Evolutionary conservation across 92 coral and sea anemone species (phyloP), one percentile per base, ranked within the genome.

Genomic region (Phenganax stokvisi): DNA sequence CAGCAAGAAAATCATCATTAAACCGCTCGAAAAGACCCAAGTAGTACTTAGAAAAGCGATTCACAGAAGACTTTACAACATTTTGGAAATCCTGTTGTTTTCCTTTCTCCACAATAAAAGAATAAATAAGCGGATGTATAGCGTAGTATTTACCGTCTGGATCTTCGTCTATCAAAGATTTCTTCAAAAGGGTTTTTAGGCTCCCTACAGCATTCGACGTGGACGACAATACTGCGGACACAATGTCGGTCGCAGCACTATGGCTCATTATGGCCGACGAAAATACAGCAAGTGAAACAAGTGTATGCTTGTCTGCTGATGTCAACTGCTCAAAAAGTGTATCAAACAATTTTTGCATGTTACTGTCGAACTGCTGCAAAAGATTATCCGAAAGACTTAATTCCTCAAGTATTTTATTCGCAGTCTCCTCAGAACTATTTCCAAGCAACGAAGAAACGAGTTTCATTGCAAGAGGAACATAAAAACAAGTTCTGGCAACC

Each of bases 401-500:
- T 63, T 71, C 78, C 3, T 62, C 61, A 7, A 75, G 80, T 58
- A 56, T 55, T 57, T 29, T n/a, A 30, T 51, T 56, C 47, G 80
- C 51, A 6, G 12, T 27, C 0, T 55, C 65, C 9, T 56, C 65
- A 75, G 60, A 58, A 4, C 30, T 44, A 25, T 17, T 25, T 44
- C 31, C 28, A 56, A 85, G 59, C 0, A 65, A 54, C 10, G 81
- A 80, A 51, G 85, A 80, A 16, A 85, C 2, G 10, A 85, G n/a
- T 55, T 51, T 73, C 13, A 85, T 85, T n/a, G 88, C 88, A 2
- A 85, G 29, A 16, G 88, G 85, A 47, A 80, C 88, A 55, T 72
- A 51, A 2, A 74, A 84, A n/a, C 85, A 79, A 31, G 63, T 80
- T 1, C 63, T 78, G 0, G 63, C 52, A 4, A 85, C 57, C 65